Conservation (phyloP, 2,113 vertebrate genomes). For the Megaleporinus macrocephalus region DNA sequence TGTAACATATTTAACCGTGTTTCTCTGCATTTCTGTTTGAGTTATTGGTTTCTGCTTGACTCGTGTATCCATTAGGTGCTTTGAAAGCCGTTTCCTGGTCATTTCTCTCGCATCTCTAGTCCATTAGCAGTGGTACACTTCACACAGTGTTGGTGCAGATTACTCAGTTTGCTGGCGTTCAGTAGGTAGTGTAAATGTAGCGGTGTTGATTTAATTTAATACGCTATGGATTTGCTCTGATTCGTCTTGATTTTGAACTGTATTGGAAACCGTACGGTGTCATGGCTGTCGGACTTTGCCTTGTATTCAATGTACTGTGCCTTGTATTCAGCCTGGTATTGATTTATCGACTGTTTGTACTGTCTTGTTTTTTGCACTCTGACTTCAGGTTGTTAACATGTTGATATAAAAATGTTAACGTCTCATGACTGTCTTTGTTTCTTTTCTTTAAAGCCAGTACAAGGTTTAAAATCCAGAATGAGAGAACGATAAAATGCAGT, state of each 20-base stretch:
- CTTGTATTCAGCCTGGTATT: constrained; percentile 19
- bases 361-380: constrained; percentile 28
- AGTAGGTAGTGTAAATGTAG: neutral
- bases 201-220: neutral
- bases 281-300: neutral
- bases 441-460: neutral
- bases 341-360: constrained; percentile 13
- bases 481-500: neutral
- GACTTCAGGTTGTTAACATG: neutral
- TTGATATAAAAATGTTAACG: neutral
- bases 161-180: neutral
- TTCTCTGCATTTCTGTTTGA: constrained; percentile 23
- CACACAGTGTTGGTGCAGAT: neutral
- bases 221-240: neutral
- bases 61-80: neutral
- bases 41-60: constrained; percentile 18
- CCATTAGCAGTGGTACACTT: constrained; percentile 6
- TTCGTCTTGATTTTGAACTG: constrained; percentile 5
- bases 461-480: neutral
- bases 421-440: neutral
- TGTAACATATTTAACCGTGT: neutral
- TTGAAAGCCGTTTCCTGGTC: neutral
- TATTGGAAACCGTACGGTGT: constrained; percentile 25
- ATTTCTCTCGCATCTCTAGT: constrained; percentile 1
- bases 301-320: constrained; percentile 13